A percentile compares a stretch with the other conserved stretches of the same genome.
These are phyloP conservation scores for Myotis yumanensis DNA, from an alignment of 2,113 vertebrate species.

Conservation along the genomic window DNA sequence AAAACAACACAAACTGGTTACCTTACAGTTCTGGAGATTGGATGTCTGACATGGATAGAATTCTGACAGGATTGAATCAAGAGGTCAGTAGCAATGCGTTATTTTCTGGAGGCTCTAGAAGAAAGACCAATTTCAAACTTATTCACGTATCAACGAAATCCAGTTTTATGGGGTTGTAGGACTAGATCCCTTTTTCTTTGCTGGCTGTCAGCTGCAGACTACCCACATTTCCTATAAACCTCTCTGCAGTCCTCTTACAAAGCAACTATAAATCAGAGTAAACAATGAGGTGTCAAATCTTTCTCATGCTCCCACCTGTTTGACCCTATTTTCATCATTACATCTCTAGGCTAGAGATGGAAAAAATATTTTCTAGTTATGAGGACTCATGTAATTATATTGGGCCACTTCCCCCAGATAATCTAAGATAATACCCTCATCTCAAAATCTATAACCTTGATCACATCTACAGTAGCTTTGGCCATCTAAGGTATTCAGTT, in stretches of 20 bases:
- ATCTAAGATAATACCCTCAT: neutral
- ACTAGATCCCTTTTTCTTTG: neutral
- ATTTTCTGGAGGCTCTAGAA: neutral
- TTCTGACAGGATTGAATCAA: neutral
- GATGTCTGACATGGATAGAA: neutral
- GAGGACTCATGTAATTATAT: neutral
- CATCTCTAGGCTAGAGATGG: neutral
- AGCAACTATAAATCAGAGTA: neutral
- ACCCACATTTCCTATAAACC: neutral
- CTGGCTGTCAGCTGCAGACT: neutral
- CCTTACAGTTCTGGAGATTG: neutral
- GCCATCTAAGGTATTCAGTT: neutral
- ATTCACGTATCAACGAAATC: neutral
- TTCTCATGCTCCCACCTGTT: neutral
- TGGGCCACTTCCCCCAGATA: neutral
- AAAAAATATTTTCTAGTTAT: neutral
- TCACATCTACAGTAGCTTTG: neutral
- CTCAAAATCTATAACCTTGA: neutral
- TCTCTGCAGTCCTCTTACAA: neutral
- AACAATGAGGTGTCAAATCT: neutral
- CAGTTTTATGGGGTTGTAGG: neutral
- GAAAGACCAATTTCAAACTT: neutral
- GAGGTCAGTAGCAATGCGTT: accelerated
- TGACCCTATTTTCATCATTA: neutral
- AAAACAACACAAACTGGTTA: neutral